Percentiles rank a stretch among this genome's conserved stretches.
Conservation (phyloP, 2,888 invertebrate species). For the Mythimna albipuncta region DNA sequence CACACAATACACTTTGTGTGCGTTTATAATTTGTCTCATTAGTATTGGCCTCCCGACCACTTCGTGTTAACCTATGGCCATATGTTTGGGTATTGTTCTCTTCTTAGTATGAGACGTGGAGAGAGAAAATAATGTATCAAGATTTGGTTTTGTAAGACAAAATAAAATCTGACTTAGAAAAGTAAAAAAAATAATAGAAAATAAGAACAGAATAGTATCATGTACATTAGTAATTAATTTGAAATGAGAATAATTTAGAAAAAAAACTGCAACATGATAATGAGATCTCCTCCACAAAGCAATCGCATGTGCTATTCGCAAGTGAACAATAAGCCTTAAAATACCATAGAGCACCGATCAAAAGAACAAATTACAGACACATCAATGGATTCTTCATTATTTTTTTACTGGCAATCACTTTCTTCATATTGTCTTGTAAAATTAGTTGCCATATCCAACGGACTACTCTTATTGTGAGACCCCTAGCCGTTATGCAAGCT, state of each 20-base stretch:
- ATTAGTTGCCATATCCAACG: constrained; percentile 61
- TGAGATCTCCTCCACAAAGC: constrained; percentile 7
- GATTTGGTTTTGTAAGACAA: background rate
- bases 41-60: constrained; percentile 60
- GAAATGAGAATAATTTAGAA: background rate
- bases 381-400: constrained; percentile 40
- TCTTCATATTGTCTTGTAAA: constrained; percentile 61
- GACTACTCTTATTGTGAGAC: constrained; percentile 54
- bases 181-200: background rate
- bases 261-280: constrained; percentile 4
- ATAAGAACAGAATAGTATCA: background rate
- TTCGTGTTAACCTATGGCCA: constrained; percentile 60
- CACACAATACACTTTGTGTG: constrained; percentile 53
- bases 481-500: constrained; percentile 60
- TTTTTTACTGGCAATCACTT: constrained; percentile 62
- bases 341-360: constrained; percentile 50
- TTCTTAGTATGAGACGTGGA: constrained; percentile 36
- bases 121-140: constrained; percentile 17
- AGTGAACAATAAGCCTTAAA: constrained; percentile 47
- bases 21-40: constrained; percentile 65
- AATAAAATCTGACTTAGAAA: background rate
- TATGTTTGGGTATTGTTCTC: constrained; percentile 59
- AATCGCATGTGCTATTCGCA: constrained; percentile 20
- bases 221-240: background rate
- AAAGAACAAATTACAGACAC: constrained; percentile 45